These are phyloP conservation scores for Panagrolaimus sp. DNA, from an alignment of 1,140 invertebrate species.

Conservation along the genomic window DNA sequence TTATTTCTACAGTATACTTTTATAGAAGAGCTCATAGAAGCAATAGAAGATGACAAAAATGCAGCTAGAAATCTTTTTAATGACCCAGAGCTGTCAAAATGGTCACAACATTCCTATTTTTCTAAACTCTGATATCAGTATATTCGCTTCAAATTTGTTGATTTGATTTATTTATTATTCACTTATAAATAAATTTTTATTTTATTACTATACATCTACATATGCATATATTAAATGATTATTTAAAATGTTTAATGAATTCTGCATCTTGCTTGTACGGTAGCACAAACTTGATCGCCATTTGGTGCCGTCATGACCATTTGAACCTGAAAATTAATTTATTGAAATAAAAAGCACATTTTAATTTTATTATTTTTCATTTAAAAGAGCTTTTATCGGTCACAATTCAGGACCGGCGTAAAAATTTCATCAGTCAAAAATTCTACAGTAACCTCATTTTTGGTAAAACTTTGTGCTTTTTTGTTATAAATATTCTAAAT, in stretches of 20 bases:
- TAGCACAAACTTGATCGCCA: slow-evolving; percentile 10
- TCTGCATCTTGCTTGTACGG: slow-evolving; percentile 22
- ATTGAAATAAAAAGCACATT: no score
- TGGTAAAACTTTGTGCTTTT: no score
- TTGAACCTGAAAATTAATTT: slow-evolving; percentile 21
- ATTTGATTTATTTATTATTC: background rate
- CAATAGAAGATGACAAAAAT: background rate
- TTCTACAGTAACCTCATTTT: no score
- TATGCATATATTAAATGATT: background rate
- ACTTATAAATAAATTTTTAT: background rate
- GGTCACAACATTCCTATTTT: background rate
- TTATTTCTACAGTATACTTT: background rate
- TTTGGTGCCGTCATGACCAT: slow-evolving; percentile 25
- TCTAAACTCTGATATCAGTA: background rate
- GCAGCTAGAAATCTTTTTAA: background rate
- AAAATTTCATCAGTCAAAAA: no score
- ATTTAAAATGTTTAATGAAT: slow-evolving; percentile 17
- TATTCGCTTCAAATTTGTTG: background rate
- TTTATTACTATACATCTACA: background rate
- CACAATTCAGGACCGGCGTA: no score
- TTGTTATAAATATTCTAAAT: no score
- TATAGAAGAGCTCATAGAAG: background rate
- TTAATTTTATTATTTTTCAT: no score
- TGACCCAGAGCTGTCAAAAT: background rate
- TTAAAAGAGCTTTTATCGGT: no score